A percentile compares a stretch with the other conserved stretches of the same genome.
Conservation (phyloP, 2,113 vertebrate species). For the Xiphophorus maculatus region DNA sequence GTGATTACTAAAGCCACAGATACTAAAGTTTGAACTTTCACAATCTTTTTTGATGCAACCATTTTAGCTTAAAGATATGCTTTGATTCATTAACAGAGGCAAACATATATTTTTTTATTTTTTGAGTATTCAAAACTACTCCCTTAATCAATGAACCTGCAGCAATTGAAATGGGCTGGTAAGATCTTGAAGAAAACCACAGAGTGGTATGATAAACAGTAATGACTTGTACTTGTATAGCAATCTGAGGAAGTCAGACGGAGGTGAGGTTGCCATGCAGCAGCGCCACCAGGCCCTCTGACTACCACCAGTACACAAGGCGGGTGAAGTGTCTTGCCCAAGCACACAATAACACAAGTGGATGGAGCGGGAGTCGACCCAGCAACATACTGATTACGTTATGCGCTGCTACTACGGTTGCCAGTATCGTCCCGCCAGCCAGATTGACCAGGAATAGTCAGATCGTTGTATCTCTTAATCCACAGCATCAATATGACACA, state of each 20-base stretch:
- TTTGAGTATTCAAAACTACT: neutral
- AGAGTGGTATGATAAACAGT: neutral
- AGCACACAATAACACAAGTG: too few species aligned
- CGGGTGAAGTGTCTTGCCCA: too few species aligned
- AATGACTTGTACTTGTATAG: too few species aligned
- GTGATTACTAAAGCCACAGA: neutral
- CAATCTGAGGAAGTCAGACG: too few species aligned
- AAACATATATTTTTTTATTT: neutral
- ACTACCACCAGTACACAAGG: too few species aligned
- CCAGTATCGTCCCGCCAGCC: too few species aligned
- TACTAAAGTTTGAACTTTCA: neutral
- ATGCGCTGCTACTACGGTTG: too few species aligned
- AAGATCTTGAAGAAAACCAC: neutral
- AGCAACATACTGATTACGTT: too few species aligned
- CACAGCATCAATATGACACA: too few species aligned
- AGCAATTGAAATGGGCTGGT: neutral
- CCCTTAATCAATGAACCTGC: neutral
- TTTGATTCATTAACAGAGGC: neutral
- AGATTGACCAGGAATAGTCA: neutral
- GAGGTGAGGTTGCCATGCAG: too few species aligned
- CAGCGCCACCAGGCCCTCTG: too few species aligned
- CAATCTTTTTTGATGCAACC: neutral
- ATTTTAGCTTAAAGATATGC: neutral
- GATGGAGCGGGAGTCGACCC: too few species aligned
- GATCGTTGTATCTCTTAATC: neutral